phyloP scores from a whole-genome alignment of 2,888 invertebrate genomes.

The Limnephilus lunatus region DNA sequence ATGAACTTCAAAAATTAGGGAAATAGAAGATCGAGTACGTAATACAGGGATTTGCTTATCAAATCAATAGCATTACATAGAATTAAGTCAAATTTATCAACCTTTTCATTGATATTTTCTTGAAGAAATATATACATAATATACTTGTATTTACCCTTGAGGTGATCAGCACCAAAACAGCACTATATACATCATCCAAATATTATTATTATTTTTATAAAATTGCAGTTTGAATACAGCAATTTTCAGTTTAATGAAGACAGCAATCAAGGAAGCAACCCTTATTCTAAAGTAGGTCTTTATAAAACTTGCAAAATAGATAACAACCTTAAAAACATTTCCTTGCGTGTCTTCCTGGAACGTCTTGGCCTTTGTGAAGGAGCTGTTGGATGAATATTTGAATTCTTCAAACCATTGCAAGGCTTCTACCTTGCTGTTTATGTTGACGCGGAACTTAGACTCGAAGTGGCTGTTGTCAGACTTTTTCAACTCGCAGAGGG shows the following conservation, averaged over 20 bases:
- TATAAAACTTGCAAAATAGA: neutral
- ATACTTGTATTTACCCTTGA: too few relatives aligned
- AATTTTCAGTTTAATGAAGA: too few relatives aligned
- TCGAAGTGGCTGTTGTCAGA: conserved; percentile 11
- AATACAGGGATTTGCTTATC: too few relatives aligned
- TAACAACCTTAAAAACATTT: conserved; percentile 44
- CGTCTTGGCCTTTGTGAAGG: conserved; percentile 43
- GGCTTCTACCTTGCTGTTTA: conserved; percentile 24
- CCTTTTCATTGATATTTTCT: too few relatives aligned
- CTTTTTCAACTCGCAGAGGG: conserved; percentile 32
- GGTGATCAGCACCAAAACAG: too few relatives aligned
- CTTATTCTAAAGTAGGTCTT: neutral
- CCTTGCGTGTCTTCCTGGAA: conserved; percentile 43
- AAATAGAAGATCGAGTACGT: too few relatives aligned
- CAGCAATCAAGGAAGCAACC: neutral
- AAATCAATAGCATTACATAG: too few relatives aligned
- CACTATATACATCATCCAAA: too few relatives aligned
- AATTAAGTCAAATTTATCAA: too few relatives aligned
- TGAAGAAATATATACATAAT: too few relatives aligned
- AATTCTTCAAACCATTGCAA: conserved; percentile 47
- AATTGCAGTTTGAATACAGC: neutral
- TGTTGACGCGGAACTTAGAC: conserved; percentile 47
- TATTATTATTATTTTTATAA: neutral
- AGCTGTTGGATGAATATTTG: conserved; percentile 42
- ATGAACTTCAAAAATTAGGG: too few relatives aligned